phyloP scores from a whole-genome alignment of 2,113 vertebrate genomes.

The Bubo scandiacus region DNA sequence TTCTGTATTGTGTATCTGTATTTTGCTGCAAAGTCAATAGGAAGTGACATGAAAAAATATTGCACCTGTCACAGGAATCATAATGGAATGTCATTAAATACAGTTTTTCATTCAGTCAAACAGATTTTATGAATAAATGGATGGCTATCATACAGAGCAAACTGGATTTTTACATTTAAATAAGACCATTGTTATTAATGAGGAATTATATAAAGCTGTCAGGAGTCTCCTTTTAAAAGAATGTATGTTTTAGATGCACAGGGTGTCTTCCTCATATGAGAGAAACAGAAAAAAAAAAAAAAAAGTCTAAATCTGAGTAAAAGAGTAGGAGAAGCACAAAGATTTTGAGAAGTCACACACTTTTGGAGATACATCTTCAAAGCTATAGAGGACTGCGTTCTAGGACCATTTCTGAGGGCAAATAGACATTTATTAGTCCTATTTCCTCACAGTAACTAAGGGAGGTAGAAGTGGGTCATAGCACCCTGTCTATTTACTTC shows the following conservation, averaged over 20 bases:
- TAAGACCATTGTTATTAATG: background rate
- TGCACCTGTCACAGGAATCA: background rate
- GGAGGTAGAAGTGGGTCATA: background rate
- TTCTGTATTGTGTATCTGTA: background rate
- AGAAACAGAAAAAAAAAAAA: background rate
- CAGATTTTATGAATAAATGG: constrained; percentile 2
- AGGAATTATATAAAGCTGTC: background rate
- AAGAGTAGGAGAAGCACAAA: background rate
- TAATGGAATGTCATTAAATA: constrained; percentile 6
- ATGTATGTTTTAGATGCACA: background rate
- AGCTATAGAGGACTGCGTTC: background rate
- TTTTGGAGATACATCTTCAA: background rate
- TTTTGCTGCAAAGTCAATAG: constrained; percentile 32
- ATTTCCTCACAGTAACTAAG: background rate
- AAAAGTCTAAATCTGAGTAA: background rate
- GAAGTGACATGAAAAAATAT: constrained; percentile 14
- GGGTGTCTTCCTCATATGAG: background rate
- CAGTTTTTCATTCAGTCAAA: constrained; percentile 7
- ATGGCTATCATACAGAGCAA: background rate
- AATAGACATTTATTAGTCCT: background rate
- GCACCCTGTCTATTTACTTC: background rate
- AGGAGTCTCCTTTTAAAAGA: background rate
- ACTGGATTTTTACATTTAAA: background rate
- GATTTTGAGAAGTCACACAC: background rate
- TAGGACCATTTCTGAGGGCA: background rate